Evolutionary conservation across 2,797 vertebrate genomes (phyloP).

Genomic region (Sciaenops ocellatus): DNA sequence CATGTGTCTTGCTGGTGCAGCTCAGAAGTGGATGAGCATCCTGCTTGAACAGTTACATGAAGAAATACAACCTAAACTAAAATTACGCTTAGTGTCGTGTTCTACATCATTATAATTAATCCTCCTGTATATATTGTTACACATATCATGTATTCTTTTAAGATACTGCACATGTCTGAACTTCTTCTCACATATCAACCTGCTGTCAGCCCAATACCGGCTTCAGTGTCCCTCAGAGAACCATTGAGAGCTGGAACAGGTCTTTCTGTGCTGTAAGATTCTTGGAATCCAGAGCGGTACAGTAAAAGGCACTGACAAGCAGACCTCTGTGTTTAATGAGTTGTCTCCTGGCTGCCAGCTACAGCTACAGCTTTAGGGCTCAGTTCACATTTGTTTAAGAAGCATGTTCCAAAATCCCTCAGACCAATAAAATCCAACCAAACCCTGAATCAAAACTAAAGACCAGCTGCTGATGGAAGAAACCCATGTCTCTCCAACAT

Average conservation of each 20-base stretch:
- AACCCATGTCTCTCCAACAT: not conserved
- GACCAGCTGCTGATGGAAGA: not conserved
- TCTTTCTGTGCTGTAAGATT: not conserved
- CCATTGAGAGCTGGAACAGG: not conserved
- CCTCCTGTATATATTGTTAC: too few species aligned
- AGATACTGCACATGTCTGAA: too few species aligned
- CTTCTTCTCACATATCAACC: too few species aligned
- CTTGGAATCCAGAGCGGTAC: not conserved
- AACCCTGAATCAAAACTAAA: not conserved
- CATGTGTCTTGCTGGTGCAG: too few species aligned
- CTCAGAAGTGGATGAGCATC: too few species aligned
- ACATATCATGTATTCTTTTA: too few species aligned
- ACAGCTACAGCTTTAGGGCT: not conserved
- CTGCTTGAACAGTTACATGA: too few species aligned
- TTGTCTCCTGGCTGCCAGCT: not conserved
- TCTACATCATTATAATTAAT: too few species aligned
- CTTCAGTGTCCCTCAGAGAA: not conserved
- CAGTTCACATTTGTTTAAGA: not conserved
- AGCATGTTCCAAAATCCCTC: not conserved
- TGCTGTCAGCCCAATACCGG: too few species aligned
- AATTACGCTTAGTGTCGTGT: too few species aligned
- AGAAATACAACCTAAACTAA: too few species aligned
- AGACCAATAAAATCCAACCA: not conserved
- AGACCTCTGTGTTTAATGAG: not conserved
- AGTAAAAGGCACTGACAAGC: not conserved